Conservation (phyloP, 92 coral and sea anemone species). For the Porites cylindrica region DNA sequence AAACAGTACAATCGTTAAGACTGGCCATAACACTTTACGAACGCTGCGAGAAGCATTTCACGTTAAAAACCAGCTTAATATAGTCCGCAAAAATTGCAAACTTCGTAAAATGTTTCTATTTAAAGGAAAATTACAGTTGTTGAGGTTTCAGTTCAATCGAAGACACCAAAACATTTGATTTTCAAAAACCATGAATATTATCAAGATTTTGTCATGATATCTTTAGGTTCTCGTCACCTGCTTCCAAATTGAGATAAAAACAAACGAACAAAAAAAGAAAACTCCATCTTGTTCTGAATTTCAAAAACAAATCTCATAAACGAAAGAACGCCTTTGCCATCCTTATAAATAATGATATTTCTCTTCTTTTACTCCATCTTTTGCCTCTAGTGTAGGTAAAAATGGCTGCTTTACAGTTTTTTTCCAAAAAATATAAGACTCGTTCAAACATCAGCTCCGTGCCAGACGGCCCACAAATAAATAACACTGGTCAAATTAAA, state of each 20-base stretch:
- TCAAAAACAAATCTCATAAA: not conserved
- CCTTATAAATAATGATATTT: not conserved
- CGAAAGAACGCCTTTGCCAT: not conserved
- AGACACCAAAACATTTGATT: not conserved
- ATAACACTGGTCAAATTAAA: not conserved
- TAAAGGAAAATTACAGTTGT: not conserved
- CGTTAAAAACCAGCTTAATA: not conserved
- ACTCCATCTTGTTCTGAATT: not conserved
- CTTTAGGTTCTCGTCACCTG: slow-evolving; percentile 37
- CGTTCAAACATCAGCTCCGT: slow-evolving; percentile 8
- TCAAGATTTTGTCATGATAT: slow-evolving; percentile 3
- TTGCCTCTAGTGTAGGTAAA: not conserved
- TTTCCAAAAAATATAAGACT: not conserved
- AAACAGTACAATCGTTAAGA: not conserved
- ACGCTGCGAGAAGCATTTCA: not conserved
- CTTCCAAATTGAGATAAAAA: slow-evolving; percentile 29
- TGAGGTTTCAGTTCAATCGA: not conserved
- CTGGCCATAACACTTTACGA: not conserved
- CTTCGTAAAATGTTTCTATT: not conserved
- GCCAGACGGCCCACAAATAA: slow-evolving; percentile 32
- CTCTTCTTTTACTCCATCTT: too few relatives aligned
- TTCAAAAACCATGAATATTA: slow-evolving; percentile 4
- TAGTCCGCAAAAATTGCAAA: slow-evolving; percentile 1
- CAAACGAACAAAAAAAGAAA: slow-evolving; percentile 23
- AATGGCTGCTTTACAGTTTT: not conserved